Percentiles rank a stretch among this genome's conserved stretches.
These are phyloP conservation scores for Liopterus haemorrhoidalis DNA, from an alignment of 2,888 invertebrate species.

Conservation along the genomic window DNA sequence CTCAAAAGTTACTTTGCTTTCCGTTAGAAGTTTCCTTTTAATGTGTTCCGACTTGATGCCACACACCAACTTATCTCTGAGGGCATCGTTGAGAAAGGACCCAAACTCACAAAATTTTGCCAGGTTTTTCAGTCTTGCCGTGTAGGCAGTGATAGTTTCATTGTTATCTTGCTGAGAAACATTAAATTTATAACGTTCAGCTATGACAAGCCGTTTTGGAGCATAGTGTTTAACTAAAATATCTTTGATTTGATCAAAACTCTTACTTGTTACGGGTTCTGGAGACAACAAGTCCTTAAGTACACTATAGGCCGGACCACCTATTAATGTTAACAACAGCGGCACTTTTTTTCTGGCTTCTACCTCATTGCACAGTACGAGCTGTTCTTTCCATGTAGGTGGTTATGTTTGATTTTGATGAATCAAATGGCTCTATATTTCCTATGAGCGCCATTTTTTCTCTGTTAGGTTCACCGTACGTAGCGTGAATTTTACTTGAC, in stretches of 20 bases:
- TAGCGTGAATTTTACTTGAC: too few species aligned
- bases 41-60: conserved; percentile 28
- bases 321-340: conserved; percentile 31
- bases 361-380: conserved; percentile 29
- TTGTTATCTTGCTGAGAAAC: conserved; percentile 28
- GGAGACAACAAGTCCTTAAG: conserved; percentile 28
- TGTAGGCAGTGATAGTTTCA: conserved; percentile 27
- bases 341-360: conserved; percentile 27
- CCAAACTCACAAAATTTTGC: conserved; percentile 32
- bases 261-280: conserved; percentile 21
- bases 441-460: too few species aligned
- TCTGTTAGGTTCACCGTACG: too few species aligned
- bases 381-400: too few species aligned
- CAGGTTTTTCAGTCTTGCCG: conserved; percentile 29
- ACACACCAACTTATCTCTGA: conserved; percentile 31
- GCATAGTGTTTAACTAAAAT: conserved; percentile 25
- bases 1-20: conserved; percentile 24
- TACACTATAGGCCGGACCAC: conserved; percentile 29
- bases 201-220: conserved; percentile 30
- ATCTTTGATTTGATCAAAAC: conserved; percentile 25
- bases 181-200: conserved; percentile 34
- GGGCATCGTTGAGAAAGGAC: conserved; percentile 30
- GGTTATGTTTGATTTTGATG: too few species aligned
- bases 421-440: too few species aligned
- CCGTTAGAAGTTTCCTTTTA: conserved; percentile 27